Evolutionary conservation across 2,888 invertebrate species (phyloP), one percentile per base, ranked within the genome.

Genomic region (Liposcelis brunnea): DNA sequence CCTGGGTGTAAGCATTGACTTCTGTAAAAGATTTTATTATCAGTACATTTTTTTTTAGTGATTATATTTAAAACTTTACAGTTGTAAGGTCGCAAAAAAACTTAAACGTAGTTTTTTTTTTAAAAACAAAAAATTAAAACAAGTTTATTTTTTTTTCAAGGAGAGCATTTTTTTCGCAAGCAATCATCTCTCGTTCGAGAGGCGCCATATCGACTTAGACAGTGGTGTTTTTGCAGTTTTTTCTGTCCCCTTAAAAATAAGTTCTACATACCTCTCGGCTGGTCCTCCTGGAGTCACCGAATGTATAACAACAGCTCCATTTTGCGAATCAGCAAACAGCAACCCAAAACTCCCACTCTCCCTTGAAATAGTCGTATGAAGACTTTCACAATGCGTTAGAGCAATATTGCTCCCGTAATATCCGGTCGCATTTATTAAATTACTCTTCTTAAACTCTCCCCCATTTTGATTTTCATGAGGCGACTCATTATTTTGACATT

Each of bases 1-100:
- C 90, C 80, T 37, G 75, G 68, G 67, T 81, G 80, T 31, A 82
- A 69, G 55, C 80, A 80, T 10, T 80, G 81, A 52, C 76, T 77
- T 54, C 80, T 79, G 56, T 36, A 55, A 55, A 42, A 18, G 47
- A 48, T 42, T 10, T n/a, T n/a, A n/a, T n/a, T n/a, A n/a, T n/a
- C n/a, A n/a, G n/a, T n/a, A n/a, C n/a, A n/a, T n/a, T n/a, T n/a
- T n/a, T n/a, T n/a, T n/a, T n/a, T n/a, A n/a, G n/a, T n/a, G n/a
- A n/a, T n/a, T n/a, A n/a, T n/a, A n/a, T n/a, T n/a, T n/a, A n/a
- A n/a, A n/a, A n/a, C n/a, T n/a, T n/a, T n/a, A n/a, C n/a, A n/a
- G n/a, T n/a, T n/a, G 32, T n/a, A 32, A 32, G n/a, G n/a, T 10
- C n/a, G 10, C n/a, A 32, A 32, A n/a, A 32, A 32, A 10, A 32